These are phyloP conservation scores for Samia ricini DNA, from an alignment of 1,140 invertebrate genomes.

Conservation along the genomic window DNA sequence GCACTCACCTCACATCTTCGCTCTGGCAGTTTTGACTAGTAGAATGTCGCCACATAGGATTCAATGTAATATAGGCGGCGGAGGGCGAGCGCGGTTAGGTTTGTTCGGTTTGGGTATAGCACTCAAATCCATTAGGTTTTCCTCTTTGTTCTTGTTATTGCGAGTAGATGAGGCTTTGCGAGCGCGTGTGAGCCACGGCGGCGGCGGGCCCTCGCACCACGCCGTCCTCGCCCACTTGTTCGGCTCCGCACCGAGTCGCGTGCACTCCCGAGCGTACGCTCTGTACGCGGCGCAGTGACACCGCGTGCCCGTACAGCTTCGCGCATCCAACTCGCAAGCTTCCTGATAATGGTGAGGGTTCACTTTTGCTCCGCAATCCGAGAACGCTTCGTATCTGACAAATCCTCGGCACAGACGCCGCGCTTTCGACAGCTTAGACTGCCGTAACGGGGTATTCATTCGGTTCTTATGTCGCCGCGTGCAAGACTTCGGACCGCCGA, in stretches of 20 bases:
- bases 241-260: conserved; percentile 84
- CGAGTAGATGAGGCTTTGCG: conserved; percentile 29
- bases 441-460: conserved; percentile 46
- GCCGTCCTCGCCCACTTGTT: conserved; percentile 82
- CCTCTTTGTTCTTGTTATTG: conserved; percentile 25
- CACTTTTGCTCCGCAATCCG: conserved; percentile 85
- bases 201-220: conserved; percentile 73
- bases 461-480: conserved; percentile 76
- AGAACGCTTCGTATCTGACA: conserved; percentile 79
- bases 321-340: conserved; percentile 93
- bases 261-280: conserved; percentile 92
- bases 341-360: conserved; percentile 89
- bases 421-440: conserved; percentile 51
- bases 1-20: conserved; percentile 53
- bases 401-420: conserved; percentile 75
- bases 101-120: conserved; percentile 47
- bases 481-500: conserved; percentile 87
- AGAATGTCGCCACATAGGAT: conserved; percentile 30
- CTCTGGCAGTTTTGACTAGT: conserved; percentile 69
- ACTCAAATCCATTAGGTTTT: conserved; percentile 38
- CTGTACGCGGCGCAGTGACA: conserved; percentile 94
- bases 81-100: conserved; percentile 48
- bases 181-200: conserved; percentile 47
- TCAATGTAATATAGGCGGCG: conserved; percentile 58
- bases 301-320: conserved; percentile 87